Evolutionary conservation across 35 echinoderm and acorn worm species (phyloP).

Genomic region (Heliocidaris erythrogramma): DNA sequence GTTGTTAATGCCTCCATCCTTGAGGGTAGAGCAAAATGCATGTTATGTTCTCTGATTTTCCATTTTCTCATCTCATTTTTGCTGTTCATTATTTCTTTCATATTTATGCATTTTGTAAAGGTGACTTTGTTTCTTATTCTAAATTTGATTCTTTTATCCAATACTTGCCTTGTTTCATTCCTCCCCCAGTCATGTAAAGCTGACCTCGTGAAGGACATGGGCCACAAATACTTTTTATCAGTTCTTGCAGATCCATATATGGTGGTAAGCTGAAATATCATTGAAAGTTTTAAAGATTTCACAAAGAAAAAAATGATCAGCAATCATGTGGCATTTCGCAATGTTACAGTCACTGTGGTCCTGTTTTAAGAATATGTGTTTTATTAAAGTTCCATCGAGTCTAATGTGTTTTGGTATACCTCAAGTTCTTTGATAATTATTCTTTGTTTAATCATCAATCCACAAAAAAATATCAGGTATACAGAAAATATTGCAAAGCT

Average conservation of each 20-base stretch:
- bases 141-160: not conserved
- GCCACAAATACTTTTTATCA: constrained; percentile 96
- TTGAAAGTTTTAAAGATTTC: not conserved
- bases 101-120: not conserved
- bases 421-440: no score
- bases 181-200: constrained; percentile 86
- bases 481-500: no score
- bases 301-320: not conserved
- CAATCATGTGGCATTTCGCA: not conserved
- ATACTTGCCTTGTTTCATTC: not conserved
- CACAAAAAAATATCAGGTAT: no score
- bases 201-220: constrained; percentile 93
- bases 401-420: no score
- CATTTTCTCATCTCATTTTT: not conserved
- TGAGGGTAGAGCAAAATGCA: no score
- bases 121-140: not conserved
- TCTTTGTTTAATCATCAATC: no score
- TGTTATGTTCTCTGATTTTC: not conserved
- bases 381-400: no score
- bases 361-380: no score
- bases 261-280: constrained; percentile 69
- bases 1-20: no score
- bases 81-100: not conserved
- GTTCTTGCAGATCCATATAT: constrained; percentile 96
- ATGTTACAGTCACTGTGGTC: no score